Evolutionary conservation across 1,140 invertebrate species (phyloP).

Genomic region (Euglossa dilemma): DNA sequence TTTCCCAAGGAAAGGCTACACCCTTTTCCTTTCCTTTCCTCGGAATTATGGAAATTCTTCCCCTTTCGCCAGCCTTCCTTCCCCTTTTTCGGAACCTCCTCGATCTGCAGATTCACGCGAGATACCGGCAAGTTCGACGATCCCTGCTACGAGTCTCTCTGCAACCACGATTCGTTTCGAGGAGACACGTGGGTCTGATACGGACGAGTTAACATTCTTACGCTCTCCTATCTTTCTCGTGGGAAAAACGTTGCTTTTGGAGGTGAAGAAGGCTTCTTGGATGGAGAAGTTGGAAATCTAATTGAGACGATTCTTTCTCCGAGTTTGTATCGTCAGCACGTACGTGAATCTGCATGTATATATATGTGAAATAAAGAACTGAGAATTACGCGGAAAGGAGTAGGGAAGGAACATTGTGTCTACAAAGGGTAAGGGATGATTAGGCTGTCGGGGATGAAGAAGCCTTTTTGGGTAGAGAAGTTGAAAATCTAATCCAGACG

Average conservation of each 20-base stretch:
- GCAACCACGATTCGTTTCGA: neutral
- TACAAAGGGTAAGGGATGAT: too few species aligned
- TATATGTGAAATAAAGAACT: too few species aligned
- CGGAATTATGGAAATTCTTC: conserved; percentile 32
- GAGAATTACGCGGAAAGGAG: too few species aligned
- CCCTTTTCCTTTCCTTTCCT: conserved; percentile 18
- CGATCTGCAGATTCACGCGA: neutral
- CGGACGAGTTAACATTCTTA: neutral
- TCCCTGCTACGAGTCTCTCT: neutral
- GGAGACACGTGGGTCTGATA: neutral
- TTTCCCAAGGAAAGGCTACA: conserved; percentile 7
- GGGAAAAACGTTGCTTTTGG: neutral
- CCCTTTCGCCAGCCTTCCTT: neutral
- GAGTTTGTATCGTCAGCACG: too few species aligned
- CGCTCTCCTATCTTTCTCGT: neutral
- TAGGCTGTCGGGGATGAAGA: too few species aligned
- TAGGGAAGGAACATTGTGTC: too few species aligned
- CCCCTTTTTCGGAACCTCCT: neutral
- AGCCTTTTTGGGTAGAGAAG: too few species aligned
- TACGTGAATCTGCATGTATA: too few species aligned
- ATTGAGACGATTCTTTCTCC: too few species aligned
- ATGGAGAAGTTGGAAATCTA: too few species aligned
- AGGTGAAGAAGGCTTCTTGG: too few species aligned
- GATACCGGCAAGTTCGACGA: conserved; percentile 13
- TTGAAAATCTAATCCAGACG: too few species aligned